Base-by-base conservation (phyloP, 2,113 vertebrate genomes). In the Misgurnus anguillicaudatus region DNA sequence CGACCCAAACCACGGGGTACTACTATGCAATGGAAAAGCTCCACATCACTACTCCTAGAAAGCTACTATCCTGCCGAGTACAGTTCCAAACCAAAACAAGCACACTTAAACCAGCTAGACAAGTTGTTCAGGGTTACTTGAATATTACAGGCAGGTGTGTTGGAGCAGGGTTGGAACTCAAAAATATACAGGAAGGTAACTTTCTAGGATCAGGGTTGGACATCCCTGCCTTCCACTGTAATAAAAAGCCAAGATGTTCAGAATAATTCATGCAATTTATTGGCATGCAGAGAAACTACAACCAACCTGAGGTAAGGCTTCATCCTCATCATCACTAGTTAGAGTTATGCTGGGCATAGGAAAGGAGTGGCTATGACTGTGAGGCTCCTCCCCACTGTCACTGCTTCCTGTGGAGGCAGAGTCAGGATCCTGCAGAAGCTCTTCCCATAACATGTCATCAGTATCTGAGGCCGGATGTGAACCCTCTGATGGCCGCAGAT, bases 371-470 rank as follows among this genome's bases (percentile, higher is more conserved):
- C 86, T 83, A 0, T 90, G 78, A 61, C 67, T 6, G 71, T 82
- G 76, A 79, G 85, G 83, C 81, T 80, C 86, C 24, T 87, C 94
- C 75, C 96, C 96, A 0, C 94, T 97, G 91, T 97, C 95, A 0
- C 94, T 98, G 88, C 94, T 96, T 63, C 87, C 94, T 0, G 96
- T 94, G 0, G 96, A 96, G 66, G 90, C 93, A 16, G 95, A 95
- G 91, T 98, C 95, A 0, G 98, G 94, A 1, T 93, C 96, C 0
- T 98, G 95, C 1, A 99, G 92, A 77, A 99, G 92, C 70, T 99
- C 98, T 2, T 99, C 98, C 96, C 97, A 97, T 57, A 99, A 80
- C 83, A 96, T 94, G 80, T 99, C 98, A 9, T 99, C 98, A 0
- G 98, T 98, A 89, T 99, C 98, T 0, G 98, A 99, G 82, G 94